Base-by-base conservation (phyloP, 2,797 vertebrate species). In the Odontamblyopus lacepedii region DNA sequence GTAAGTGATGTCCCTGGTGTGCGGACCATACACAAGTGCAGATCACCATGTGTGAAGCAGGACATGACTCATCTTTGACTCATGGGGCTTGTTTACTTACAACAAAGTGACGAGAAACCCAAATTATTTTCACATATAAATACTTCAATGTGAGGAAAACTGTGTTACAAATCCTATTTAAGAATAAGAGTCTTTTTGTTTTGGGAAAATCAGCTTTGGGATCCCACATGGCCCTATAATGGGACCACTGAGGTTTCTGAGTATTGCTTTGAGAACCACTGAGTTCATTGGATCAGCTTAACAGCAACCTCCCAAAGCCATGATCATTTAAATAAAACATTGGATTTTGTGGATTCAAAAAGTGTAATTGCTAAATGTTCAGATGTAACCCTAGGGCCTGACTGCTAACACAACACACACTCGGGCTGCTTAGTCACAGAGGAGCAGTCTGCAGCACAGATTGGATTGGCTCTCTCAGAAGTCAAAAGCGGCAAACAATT, bases 301-400 rank as follows among this genome's bases (percentile, higher is more conserved):
- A 88, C 83, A 79, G 86, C 90, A 92, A 92, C 89, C 90, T 94
- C 94, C 94, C 93, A 93, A 82, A 94, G 94, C 94, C 91, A 92
- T 92, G 86, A 89, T 93, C 85, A 95, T 94, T 95, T 94, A 94
- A 94, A 94, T 95, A 94, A 94, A 92, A 92, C 90, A 88, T 89
- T 92, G 85, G 79, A 88, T 91, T 93, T 91, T 92, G 82, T 83
- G 84, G 75, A 79, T 74, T 62, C 68, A 70, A 79, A 86, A 75
- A 75, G 82, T 92, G 89, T 95, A 94, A 95, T 95, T 94, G 93
- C 92, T 86, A 94, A 94, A 55, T 92, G 92, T 83, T 90, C 78
- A 93, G 89, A 94, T 91, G 84, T 92, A 91, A 94, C 92, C 94
- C 93, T 87, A 88, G 91, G 93, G 94, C 92, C 92, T 90, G 89